Evolutionary conservation across 2,888 invertebrate species (phyloP).

Genomic region (Ommatoiulus sabulosus): DNA sequence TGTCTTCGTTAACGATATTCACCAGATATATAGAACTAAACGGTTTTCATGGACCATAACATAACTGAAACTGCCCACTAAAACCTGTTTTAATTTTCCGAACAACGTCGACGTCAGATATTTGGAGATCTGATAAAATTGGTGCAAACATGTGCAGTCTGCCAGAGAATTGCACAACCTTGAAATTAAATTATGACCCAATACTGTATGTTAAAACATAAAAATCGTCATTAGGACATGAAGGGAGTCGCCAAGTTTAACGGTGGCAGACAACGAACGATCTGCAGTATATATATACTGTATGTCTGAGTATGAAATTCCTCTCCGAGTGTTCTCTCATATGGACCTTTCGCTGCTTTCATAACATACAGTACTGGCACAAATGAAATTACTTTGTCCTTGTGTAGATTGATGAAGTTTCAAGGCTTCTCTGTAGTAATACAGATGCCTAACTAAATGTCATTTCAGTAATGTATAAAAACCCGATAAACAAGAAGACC

Average conservation of each 20-base stretch:
- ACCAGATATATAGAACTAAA: background rate
- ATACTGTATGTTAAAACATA: background rate
- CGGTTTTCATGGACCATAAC: background rate
- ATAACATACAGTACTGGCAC: background rate
- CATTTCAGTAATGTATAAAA: background rate
- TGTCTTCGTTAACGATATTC: background rate
- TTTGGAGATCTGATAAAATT: background rate
- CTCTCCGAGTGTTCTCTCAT: background rate
- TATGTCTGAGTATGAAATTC: background rate
- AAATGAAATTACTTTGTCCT: background rate
- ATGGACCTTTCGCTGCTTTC: background rate
- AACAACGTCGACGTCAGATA: background rate
- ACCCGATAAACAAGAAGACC: background rate
- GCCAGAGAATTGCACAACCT: background rate
- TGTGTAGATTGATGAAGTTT: constrained; percentile 28
- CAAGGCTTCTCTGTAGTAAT: background rate
- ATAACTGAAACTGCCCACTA: background rate
- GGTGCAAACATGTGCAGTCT: background rate
- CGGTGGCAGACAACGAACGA: background rate
- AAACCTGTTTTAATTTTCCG: background rate
- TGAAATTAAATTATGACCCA: background rate
- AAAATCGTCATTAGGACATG: background rate
- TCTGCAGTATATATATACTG: background rate
- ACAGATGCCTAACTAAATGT: background rate
- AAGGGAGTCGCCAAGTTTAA: background rate